Percentiles rank a stretch among this genome's conserved stretches.
Evolutionary conservation across 2,888 invertebrate genomes (phyloP).

Genomic region (Megalurothrips usitatus): DNA sequence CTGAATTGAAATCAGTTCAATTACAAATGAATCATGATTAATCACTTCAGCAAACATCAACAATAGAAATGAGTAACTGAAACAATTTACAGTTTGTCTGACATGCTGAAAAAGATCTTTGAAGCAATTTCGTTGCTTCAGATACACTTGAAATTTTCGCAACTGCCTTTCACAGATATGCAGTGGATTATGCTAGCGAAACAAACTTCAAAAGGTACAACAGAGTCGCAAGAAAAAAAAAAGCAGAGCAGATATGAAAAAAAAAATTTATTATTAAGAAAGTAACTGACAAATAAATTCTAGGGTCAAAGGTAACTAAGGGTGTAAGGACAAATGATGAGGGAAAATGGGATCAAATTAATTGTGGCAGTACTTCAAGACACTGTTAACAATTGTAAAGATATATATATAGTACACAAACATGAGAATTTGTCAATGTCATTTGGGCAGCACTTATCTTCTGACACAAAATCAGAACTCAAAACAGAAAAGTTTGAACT

Average conservation of each 20-base stretch:
- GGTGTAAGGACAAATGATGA: constrained; percentile 14
- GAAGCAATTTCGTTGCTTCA: too few species aligned
- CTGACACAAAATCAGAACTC: not conserved
- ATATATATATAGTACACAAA: constrained; percentile 7
- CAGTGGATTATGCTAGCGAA: too few species aligned
- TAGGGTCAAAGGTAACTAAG: not conserved
- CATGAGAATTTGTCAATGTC: not conserved
- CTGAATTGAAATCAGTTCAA: too few species aligned
- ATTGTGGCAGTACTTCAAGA: constrained; percentile 4
- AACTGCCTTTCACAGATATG: too few species aligned
- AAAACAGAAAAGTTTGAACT: not conserved
- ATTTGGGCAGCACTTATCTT: not conserved
- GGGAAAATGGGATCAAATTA: not conserved
- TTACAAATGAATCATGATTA: not conserved
- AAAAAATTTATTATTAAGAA: not conserved
- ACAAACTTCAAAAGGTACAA: too few species aligned
- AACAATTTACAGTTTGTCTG: too few species aligned
- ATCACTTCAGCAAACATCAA: too few species aligned
- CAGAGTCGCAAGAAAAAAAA: not conserved
- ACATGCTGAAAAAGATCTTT: too few species aligned
- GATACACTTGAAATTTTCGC: too few species aligned
- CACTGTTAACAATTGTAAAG: not conserved
- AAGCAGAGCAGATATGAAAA: not conserved
- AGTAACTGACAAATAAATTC: not conserved
- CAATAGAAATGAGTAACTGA: too few species aligned